Base-by-base conservation (phyloP, 2,888 invertebrate species). In the Philaethria dido region DNA sequence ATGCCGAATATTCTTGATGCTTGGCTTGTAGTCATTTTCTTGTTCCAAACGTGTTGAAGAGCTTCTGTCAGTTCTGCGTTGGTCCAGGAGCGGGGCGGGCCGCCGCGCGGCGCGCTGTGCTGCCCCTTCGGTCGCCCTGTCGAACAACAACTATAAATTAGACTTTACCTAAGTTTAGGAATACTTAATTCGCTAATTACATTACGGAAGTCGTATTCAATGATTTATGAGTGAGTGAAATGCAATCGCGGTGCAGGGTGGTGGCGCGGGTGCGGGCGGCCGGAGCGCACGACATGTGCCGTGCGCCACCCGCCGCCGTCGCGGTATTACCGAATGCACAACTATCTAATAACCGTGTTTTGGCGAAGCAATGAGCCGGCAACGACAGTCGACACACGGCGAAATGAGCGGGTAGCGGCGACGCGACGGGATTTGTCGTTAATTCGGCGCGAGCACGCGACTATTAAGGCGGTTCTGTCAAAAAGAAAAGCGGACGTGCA, bases 41-140 rank as follows among this genome's bases (percentile, higher is more conserved):
- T 97, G 88, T 97, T 97, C 98, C 98, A 98, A n/a, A 98, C 98
- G 87, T 97, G 97, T 80, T 97, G 97, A 62, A 98, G 93, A 1
- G 98, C 98, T 88, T 97, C 97, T 62, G 98, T 98, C 62, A 98
- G 93, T 81, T 98, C 98, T 44, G 97, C 97, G 89, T 98, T 98
- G 71, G 97, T 98, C 98, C 98, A 98, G 1, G 98, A 98, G 64
- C 98, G 94, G 0, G 98, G 98, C 13, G 98, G 98, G 13, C 98
- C 98, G 25, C 98, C 97, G 74, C 98, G 93, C 25, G 97, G 97
- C 45, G 98, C 97, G 78, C 97, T 97, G 89, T 98, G 98, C 81
- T 98, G 98, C 54, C 98, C 98, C 84, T 98, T 97, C 64, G 97
- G 97, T 80, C 97, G 93, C 80, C 96, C 96, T 94, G 94, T 72